Conservation (phyloP, 2,113 vertebrate genomes). For the Setophaga petechia region DNA sequence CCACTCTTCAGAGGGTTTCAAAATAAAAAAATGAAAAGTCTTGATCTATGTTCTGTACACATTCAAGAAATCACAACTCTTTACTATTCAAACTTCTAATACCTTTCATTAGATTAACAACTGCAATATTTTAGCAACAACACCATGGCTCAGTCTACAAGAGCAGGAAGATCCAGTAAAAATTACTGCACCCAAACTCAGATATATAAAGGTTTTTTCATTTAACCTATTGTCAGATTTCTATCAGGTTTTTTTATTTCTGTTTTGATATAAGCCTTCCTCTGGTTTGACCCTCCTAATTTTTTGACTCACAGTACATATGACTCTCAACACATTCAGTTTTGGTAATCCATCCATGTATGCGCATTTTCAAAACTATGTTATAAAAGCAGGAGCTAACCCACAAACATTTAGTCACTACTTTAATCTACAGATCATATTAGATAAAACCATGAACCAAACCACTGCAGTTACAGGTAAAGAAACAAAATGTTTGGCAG, state of each 20-base stretch:
- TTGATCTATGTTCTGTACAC: background rate
- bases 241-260: background rate
- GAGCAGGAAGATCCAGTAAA: background rate
- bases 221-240: background rate
- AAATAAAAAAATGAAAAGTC: background rate
- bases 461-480: background rate
- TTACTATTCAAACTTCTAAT: background rate
- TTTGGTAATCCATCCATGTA: background rate
- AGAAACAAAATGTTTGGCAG: background rate
- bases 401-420: background rate
- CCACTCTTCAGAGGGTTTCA: background rate
- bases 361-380: background rate
- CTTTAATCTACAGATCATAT: background rate
- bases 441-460: background rate
- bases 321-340: background rate
- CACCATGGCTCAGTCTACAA: background rate
- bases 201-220: background rate
- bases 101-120: background rate
- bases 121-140: background rate
- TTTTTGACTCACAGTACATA: background rate
- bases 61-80: background rate
- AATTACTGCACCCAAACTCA: background rate
- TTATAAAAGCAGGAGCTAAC: background rate
- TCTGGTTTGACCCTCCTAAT: background rate
- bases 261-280: background rate